Evolutionary conservation across 2,888 invertebrate genomes (phyloP).

Genomic region (Limnephilus auricula): DNA sequence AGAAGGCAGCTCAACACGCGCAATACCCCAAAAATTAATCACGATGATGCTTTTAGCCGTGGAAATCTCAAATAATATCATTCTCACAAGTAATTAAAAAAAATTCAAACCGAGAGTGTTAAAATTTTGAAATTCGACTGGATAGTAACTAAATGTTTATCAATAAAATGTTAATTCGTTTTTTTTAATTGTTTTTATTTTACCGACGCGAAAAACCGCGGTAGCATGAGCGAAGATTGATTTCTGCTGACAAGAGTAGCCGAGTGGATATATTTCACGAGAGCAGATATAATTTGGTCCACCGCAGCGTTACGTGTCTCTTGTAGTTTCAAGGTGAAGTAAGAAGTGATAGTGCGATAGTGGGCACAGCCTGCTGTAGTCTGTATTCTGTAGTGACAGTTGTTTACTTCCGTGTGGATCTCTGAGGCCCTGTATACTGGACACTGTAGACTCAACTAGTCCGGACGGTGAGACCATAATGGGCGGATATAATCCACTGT

Average conservation of each 20-base stretch:
- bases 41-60: too few species aligned
- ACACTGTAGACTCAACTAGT: not conserved
- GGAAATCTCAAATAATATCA: too few species aligned
- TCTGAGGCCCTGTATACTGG: not conserved
- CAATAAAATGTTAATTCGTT: not conserved
- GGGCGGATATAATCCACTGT: not conserved
- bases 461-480: not conserved
- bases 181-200: not conserved
- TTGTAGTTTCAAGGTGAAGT: slow-evolving; percentile 30
- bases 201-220: not conserved
- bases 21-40: too few species aligned
- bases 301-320: slow-evolving; percentile 22
- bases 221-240: not conserved
- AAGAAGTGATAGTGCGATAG: not conserved
- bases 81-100: too few species aligned
- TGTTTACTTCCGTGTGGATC: slow-evolving; percentile 37
- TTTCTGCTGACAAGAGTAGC: slow-evolving; percentile 22
- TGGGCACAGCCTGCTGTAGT: not conserved
- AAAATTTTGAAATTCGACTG: not conserved
- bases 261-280: not conserved
- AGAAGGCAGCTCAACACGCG: too few species aligned
- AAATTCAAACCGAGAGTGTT: not conserved
- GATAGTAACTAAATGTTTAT: not conserved
- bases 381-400: not conserved
- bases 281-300: slow-evolving; percentile 11